Evolutionary conservation across 2,888 invertebrate genomes (phyloP), one percentile per base, ranked within the genome.

Genomic region (Trachelus tabidus): DNA sequence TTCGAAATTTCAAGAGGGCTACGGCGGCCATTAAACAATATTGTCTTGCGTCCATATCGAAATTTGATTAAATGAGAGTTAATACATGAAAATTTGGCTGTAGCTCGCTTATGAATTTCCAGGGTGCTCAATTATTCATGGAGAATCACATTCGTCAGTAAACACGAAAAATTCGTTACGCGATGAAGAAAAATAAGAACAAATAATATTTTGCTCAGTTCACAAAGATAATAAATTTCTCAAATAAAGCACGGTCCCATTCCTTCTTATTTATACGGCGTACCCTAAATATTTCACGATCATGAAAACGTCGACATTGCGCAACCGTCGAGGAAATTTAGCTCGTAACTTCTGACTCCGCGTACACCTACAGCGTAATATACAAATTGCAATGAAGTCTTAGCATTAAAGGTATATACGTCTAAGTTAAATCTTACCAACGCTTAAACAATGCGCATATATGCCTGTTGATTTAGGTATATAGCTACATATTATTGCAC

Each of bases 211-310:
- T 33, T 15, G 75, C 56, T 68, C 56, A 34, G 37, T 35, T 76
- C 34, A 71, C 35, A 79, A 77, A 79, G 78, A 73, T 82, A 83
- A 83, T 74, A 80, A 77, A 81, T 77, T 74, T 76, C 77, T 80
- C 78, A 79, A 80, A 78, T 82, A 80, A 84, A 81, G 82, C 80
- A 83, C 82, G 68, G 9, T 79, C 37, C 76, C 73, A 76, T 81
- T 77, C 74, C 40, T 73, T 77, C 75, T 69, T 73, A 71, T 71
- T 71, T 71, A 73, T 71, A 73, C 40, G 40, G 75, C 75, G 69
- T 73, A 75, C 75, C 75, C 56, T 68, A 80, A 81, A 81, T 81
- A 80, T 79, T 82, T 81, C 80, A 81, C 78, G 79, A 79, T 78
- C 68, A 69, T 79, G 73, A 69, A 37, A 73, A 75, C 68, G 69